Evolutionary conservation across 2,888 invertebrate species (phyloP), one percentile per base, ranked within the genome.

Genomic region (Agriopis aurantiaria): DNA sequence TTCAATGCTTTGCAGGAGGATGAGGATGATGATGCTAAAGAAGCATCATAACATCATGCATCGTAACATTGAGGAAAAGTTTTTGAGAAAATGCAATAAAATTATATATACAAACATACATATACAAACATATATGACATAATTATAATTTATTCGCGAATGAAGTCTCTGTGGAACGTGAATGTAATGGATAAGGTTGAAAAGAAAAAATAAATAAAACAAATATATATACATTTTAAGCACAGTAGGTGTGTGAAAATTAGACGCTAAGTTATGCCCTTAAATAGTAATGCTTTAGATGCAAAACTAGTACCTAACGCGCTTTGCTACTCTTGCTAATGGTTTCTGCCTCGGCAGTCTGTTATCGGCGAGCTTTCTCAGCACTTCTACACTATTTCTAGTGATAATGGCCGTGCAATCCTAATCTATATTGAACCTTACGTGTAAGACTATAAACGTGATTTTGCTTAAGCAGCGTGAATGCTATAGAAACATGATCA

Each of bases 361-460:
- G 52, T 33, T 60, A 60, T 60, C 60, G 59, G 14, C 12, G 45
- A 10, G 66, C 23, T 61, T 43, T 14, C 56, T 61, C 56, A 48
- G 60, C 53, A 49, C 33, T 52, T 56, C 65, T 46, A 12, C 10
- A 40, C 51, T 11, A 59, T 60, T 56, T 57, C 33, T 51, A 41
- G 61, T 53, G 51, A 65, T 70, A 73, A 71, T 71, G 56, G 71
- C 67, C 48, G 33, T 62, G 33, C 67, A 67, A 56, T 23, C 40
- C 46, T 46, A 61, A 59, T 65, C 67, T 41, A 52, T 57, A 41
- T 7, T 45, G 14, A 40, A 56, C 69, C 40, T 59, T 75, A 55
- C 60, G 6, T 1, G 5, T 7, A 46, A n/a, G 3, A 43, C 2
- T 0, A 48, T 63, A 71, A 46, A 65, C 59, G 56, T 57, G 53